Percentiles rank a stretch among this genome's conserved stretches.
Conservation (phyloP, 2,113 vertebrate species). For the Rhabdomys dilectus region DNA sequence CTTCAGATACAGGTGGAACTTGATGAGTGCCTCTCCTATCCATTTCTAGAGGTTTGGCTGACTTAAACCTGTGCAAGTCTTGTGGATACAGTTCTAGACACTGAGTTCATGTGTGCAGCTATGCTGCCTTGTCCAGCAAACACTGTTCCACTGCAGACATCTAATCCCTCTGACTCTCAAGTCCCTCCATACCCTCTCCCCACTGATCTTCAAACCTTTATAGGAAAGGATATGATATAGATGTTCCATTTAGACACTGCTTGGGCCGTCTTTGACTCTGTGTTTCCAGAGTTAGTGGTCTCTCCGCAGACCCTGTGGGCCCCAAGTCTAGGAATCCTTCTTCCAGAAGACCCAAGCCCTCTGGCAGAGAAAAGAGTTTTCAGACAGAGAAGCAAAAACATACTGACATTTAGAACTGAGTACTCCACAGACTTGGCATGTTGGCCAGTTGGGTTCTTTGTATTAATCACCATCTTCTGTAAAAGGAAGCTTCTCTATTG, state of each 20-base stretch:
- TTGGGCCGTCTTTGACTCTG: neutral
- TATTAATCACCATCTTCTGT: neutral
- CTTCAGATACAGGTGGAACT: neutral
- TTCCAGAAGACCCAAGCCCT: neutral
- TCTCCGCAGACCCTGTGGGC: neutral
- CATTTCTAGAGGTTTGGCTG: neutral
- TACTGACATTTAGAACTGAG: neutral
- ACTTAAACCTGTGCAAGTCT: no score
- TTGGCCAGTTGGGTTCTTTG: neutral
- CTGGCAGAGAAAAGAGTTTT: neutral
- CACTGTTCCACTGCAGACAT: neutral
- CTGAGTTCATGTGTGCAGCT: neutral
- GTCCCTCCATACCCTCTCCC: neutral
- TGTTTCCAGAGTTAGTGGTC: neutral
- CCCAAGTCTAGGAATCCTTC: neutral
- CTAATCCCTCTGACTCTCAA: neutral
- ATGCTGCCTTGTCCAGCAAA: neutral
- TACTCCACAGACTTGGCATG: neutral
- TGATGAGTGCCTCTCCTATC: neutral
- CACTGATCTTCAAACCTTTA: neutral
- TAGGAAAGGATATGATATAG: neutral
- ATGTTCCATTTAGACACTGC: neutral
- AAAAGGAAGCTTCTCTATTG: neutral
- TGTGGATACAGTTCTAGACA: neutral
- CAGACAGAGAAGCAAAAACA: neutral